A percentile compares a stretch with the other conserved stretches of the same genome.
These are phyloP conservation scores for Martes martes DNA, from an alignment of 2,113 vertebrate genomes.

Conservation along the genomic window DNA sequence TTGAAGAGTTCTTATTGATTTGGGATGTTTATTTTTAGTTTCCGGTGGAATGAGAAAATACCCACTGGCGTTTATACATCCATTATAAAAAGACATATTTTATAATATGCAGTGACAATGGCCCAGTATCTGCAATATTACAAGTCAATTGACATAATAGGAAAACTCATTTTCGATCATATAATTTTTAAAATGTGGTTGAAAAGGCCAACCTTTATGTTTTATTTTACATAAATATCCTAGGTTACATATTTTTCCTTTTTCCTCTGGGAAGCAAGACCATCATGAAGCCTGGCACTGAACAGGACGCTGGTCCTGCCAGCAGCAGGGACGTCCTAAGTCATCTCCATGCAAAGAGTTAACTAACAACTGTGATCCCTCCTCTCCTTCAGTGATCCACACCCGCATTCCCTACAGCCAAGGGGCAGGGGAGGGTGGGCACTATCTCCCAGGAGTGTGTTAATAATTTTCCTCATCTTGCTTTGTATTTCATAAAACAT, in stretches of 20 bases:
- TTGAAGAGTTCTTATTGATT: constrained; percentile 21
- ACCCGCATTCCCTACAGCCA: neutral
- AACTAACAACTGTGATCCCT: neutral
- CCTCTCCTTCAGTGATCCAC: neutral
- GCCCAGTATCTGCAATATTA: neutral
- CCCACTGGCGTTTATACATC: neutral
- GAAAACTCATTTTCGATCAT: neutral
- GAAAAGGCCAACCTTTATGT: neutral
- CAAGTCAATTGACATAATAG: neutral
- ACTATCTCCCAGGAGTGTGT: neutral
- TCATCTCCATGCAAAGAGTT: neutral
- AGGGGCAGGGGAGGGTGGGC: neutral
- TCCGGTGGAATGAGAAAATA: neutral
- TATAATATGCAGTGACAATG: neutral
- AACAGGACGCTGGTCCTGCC: neutral
- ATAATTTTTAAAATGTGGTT: neutral
- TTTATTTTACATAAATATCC: neutral
- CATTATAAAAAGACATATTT: neutral
- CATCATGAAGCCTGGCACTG: neutral
- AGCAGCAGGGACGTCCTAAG: neutral
- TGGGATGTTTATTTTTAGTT: neutral
- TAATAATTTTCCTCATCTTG: neutral
- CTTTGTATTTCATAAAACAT: constrained; percentile 25
- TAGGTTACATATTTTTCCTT: neutral
- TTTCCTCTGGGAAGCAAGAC: neutral